A percentile compares a stretch with the other conserved stretches of the same genome.
Evolutionary conservation across 1,140 invertebrate species (phyloP).

Genomic region (Thaumetopoea pityocampa): DNA sequence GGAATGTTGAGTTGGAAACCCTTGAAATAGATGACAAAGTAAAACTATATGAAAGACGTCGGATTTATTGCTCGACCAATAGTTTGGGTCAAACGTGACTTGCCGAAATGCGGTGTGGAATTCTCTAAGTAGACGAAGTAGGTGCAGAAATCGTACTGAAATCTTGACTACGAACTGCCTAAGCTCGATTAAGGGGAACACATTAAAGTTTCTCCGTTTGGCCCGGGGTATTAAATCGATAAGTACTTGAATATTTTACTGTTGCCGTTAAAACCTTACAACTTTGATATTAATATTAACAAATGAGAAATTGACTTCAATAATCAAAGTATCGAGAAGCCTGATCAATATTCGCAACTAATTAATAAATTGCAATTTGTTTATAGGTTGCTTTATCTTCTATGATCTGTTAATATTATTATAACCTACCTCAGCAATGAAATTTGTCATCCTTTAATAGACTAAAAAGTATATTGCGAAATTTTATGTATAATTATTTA

Average conservation of each 20-base stretch:
- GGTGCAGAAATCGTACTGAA: slow-evolving; percentile 5
- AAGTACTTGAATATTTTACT: neutral
- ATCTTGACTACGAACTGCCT: slow-evolving; percentile 12
- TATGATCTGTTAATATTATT: too few species aligned
- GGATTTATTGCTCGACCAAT: slow-evolving; percentile 15
- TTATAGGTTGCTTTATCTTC: too few species aligned
- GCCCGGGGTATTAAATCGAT: neutral
- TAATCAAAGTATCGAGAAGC: too few species aligned
- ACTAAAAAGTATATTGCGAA: too few species aligned
- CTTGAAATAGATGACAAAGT: neutral
- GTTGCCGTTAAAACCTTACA: too few species aligned
- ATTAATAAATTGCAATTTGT: too few species aligned
- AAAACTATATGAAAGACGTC: slow-evolving; percentile 11
- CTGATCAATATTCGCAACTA: too few species aligned
- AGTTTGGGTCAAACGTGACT: slow-evolving; percentile 4
- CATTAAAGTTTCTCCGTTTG: slow-evolving; percentile 13
- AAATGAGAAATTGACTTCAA: too few species aligned
- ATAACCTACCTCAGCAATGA: too few species aligned
- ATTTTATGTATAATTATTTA: too few species aligned
- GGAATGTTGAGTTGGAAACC: slow-evolving; percentile 5
- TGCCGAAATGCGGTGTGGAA: slow-evolving; percentile 5
- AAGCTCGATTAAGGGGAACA: slow-evolving; percentile 20
- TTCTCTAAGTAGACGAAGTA: slow-evolving; percentile 3
- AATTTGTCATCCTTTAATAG: too few species aligned
- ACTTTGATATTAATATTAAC: too few species aligned